Evolutionary conservation across 1,140 invertebrate species (phyloP).

Genomic region (Geopemphigus sp.): DNA sequence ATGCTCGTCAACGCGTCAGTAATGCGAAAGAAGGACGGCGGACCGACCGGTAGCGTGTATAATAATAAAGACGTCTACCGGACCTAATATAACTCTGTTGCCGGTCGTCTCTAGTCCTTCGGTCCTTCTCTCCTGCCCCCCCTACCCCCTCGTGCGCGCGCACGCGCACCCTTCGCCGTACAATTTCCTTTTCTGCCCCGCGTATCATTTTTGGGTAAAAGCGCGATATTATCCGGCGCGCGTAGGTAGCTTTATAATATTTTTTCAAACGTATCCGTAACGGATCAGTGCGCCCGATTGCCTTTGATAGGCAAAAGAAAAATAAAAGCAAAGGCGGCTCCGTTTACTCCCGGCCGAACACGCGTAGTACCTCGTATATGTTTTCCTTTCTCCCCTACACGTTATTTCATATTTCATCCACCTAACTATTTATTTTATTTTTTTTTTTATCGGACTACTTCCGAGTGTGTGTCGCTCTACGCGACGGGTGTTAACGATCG

Average conservation of each 20-base stretch:
- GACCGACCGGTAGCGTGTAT: neutral
- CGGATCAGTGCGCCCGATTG: conserved; percentile 47
- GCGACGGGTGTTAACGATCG: too few relatives aligned
- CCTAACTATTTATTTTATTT: too few relatives aligned
- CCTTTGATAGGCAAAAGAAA: conserved; percentile 12
- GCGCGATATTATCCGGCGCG: conserved; percentile 7
- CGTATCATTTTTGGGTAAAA: conserved; percentile 29
- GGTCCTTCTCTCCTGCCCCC: neutral
- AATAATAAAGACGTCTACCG: conserved; percentile 37
- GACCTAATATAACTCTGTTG: conserved; percentile 40
- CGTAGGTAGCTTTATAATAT: conserved; percentile 15
- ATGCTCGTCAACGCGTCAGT: conserved; percentile 47
- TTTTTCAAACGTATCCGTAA: conserved; percentile 43
- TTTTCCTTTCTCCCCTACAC: neutral
- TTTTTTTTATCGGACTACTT: too few relatives aligned
- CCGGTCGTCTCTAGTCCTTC: conserved; percentile 3
- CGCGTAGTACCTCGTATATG: neutral
- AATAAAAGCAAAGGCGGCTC: conserved; percentile 25
- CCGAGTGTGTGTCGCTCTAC: too few relatives aligned
- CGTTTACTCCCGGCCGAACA: conserved; percentile 22
- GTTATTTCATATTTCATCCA: too few relatives aligned
- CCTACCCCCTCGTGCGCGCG: too few relatives aligned
- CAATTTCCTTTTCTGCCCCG: neutral
- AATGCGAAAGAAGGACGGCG: conserved; percentile 25
- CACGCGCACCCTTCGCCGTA: too few relatives aligned